Conservation (phyloP, 2,797 vertebrate genomes). For the Poecilia wingei region DNA sequence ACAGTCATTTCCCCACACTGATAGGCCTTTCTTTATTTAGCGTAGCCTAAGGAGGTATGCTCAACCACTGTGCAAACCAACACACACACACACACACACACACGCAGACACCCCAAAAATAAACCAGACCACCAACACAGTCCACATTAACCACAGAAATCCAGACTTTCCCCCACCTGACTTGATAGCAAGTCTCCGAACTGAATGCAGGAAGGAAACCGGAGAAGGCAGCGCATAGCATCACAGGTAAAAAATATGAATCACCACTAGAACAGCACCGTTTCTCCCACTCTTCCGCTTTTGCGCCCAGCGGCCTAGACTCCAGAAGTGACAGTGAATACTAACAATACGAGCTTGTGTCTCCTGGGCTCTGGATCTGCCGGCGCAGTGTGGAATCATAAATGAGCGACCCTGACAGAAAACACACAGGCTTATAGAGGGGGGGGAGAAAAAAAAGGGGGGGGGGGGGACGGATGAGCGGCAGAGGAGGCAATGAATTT, state of each 20-base stretch:
- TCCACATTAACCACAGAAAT: slow-evolving; percentile 52
- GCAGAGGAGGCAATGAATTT: slow-evolving; percentile 78
- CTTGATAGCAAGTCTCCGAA: slow-evolving; percentile 19
- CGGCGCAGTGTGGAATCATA: slow-evolving; percentile 67
- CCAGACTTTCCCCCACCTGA: slow-evolving; percentile 19
- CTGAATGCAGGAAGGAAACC: slow-evolving; percentile 32
- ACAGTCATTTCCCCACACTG: slow-evolving; percentile 68
- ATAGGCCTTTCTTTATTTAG: slow-evolving; percentile 75
- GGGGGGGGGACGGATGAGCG: slow-evolving; percentile 75
- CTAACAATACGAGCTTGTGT: slow-evolving; percentile 66
- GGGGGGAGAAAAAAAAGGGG: slow-evolving; percentile 9
- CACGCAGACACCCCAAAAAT: slow-evolving; percentile 59
- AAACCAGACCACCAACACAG: slow-evolving; percentile 53
- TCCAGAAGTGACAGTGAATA: slow-evolving; percentile 73
- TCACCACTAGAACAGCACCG: slow-evolving; percentile 52
- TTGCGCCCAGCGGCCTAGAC: slow-evolving; percentile 55
- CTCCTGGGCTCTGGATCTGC: slow-evolving; percentile 66
- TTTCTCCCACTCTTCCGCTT: slow-evolving; percentile 43
- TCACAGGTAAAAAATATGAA: slow-evolving; percentile 53
- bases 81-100: slow-evolving; percentile 25
- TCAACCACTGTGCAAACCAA: slow-evolving; percentile 38
- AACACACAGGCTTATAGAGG: slow-evolving; percentile 65
- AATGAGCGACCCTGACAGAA: slow-evolving; percentile 79
- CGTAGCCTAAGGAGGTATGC: slow-evolving; percentile 64
- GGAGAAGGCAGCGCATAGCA: slow-evolving; percentile 23